Evolutionary conservation across 2,888 invertebrate genomes (phyloP), one percentile per base, ranked within the genome.

Genomic region (Hyposoter didymator): DNA sequence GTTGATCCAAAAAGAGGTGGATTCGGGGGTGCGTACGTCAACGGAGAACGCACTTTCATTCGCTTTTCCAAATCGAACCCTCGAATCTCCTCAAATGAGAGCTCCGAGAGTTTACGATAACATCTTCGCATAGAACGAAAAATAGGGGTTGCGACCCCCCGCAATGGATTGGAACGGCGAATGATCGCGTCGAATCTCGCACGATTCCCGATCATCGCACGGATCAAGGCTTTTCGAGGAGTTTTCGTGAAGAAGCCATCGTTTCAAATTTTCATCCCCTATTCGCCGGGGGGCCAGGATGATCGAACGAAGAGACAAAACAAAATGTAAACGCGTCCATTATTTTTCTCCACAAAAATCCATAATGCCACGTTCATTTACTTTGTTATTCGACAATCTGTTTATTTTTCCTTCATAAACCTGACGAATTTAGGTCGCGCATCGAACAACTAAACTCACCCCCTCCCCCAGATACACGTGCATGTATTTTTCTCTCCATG

Each of bases 21-120:
- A 78, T n/a, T 43, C 14, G 59, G 52, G 64, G 59, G 28, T 76
- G 76, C 78, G 74, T 73, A 62, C 43, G 43, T n/a, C 70, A 55
- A 55, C 72, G 59, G 59, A 72, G 70, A 82, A 85, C 82, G 85
- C 76, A 85, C 76, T 81, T 78, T 85, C 69, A 83, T 81, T 86
- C 78, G 80, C 69, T 78, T 86, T 83, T 78, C 35, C 22, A 62
- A 55, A 86, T 74, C 83, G 78, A 62, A 69, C 67, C 66, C 72
- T 49, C 75, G 55, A 73, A 76, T 67, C 59, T 28, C 66, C 67
- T 19, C 85, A 64, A 85, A 85, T 74, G 45, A 55, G 79, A 79
- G 43, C n/a, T 64, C 52, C 72, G 49, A 59, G 69, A 81, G 67
- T 32, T 8, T 28, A 32, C 45, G 67, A 78, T 72, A n/a, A 45